Percentiles rank a stretch among this genome's conserved stretches.
Conservation (phyloP, 92 coral and sea anemone species). For the Epizoanthus ramosus region DNA sequence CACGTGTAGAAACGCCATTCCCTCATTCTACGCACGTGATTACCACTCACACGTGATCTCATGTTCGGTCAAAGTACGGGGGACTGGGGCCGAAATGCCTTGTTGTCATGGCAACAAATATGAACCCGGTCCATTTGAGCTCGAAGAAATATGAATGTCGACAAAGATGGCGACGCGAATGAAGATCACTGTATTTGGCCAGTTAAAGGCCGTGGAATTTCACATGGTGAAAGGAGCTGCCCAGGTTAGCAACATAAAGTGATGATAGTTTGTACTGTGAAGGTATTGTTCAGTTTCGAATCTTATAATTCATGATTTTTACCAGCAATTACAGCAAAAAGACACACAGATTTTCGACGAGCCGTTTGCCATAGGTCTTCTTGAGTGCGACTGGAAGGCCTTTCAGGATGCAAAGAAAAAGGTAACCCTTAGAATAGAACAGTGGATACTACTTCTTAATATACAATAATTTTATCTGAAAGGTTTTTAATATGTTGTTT, state of each 20-base stretch:
- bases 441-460: background rate
- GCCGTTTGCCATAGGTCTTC: slow-evolving; percentile 79
- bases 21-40: slow-evolving; percentile 17
- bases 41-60: background rate
- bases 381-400: slow-evolving; percentile 93
- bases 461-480: background rate
- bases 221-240: slow-evolving; percentile 89
- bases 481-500: background rate
- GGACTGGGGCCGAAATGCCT: slow-evolving; percentile 25
- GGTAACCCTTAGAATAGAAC: slow-evolving; percentile 43
- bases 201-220: slow-evolving; percentile 92
- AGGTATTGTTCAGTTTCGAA: background rate
- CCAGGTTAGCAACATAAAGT: slow-evolving; percentile 54
- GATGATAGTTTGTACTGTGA: background rate
- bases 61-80: slow-evolving; percentile 22
- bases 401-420: slow-evolving; percentile 84
- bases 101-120: slow-evolving; percentile 68
- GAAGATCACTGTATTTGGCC: slow-evolving; percentile 75
- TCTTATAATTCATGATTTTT: background rate
- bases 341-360: slow-evolving; percentile 70
- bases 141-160: slow-evolving; percentile 2
- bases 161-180: slow-evolving; percentile 87
- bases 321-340: slow-evolving; percentile 75
- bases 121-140: slow-evolving; percentile 25
- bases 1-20: background rate